Base-by-base conservation (phyloP, 2,888 invertebrate genomes). In the Bursaphelenchus okinawaensis region DNA sequence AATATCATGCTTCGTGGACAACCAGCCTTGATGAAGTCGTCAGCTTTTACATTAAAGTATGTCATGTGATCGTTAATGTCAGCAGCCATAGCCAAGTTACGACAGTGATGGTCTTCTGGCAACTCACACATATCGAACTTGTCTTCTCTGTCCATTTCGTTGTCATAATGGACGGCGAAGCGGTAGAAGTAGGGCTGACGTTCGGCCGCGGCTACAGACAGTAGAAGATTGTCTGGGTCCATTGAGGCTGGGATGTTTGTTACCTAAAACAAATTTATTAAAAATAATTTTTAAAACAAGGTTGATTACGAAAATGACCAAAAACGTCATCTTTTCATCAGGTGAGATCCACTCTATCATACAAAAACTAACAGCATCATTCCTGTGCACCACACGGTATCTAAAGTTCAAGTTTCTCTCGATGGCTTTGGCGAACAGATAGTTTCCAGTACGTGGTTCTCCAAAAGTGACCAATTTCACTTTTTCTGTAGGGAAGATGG, bases 391-490 rank as follows among this genome's bases (percentile, higher is more conserved):
- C 22, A 81, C 77, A 56, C 81, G 61, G 55, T 80, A 81, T 28
- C 81, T 69, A 75, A 81, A 81, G 52, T 73, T 73, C 51, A 81
- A 40, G 31, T 72, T 67, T 51, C 73, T 67, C 62, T 81, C 81
- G 62, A 81, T 66, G 16, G 79, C 78, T 62, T 80, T 81, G 12
- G 81, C 81, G 63, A 65, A 81, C 7, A 76, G 75, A 31, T 76
- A 75, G 61, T 81, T 81, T 54, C 81, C 80, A n/a, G 81, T 81
- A 20, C 81, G 66, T n/a, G 81, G 81, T 63, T 81, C 81, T 7
- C 81, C 81, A 60, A 79, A 81, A n/a, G 81, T 81, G 22, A 81
- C 74, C 51, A 78, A 31, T 24, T 73, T 66, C 50, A 80, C 73
- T 56, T 72, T 75, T 40, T 76, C 74, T 3, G 72, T 56, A 26